phyloP scores from a whole-genome alignment of 37 sponge, comb jelly and placozoan genomes.

The Crambe crambe region DNA sequence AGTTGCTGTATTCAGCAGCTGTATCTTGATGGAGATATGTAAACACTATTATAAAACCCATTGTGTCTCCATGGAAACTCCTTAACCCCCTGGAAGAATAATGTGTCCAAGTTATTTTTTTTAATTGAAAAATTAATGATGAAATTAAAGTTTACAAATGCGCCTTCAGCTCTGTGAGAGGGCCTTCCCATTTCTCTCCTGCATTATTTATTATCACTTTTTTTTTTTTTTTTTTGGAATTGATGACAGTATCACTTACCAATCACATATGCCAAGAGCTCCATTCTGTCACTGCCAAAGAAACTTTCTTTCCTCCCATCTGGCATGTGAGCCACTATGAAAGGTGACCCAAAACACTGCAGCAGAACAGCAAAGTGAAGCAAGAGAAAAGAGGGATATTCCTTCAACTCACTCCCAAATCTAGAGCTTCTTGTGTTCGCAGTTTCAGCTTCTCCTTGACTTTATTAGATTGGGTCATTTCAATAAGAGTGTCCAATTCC shows the following conservation, averaged over 20 bases:
- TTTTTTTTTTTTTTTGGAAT: neutral
- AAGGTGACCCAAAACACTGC: slow-evolving; percentile 79
- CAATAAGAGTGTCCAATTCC: slow-evolving; percentile 33
- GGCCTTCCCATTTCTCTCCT: slow-evolving; percentile 74
- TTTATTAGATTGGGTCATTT: neutral
- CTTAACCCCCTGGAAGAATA: too few relatives aligned
- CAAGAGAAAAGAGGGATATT: slow-evolving; percentile 6
- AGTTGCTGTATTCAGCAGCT: too few relatives aligned
- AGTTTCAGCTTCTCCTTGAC: slow-evolving; percentile 55
- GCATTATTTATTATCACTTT: neutral
- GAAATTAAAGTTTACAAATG: neutral
- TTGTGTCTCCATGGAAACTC: too few relatives aligned
- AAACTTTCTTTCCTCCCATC: slow-evolving; percentile 44
- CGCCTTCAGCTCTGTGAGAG: slow-evolving; percentile 39
- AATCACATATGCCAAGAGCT: slow-evolving; percentile 53
- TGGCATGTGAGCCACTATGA: slow-evolving; percentile 52
- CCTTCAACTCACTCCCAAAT: slow-evolving; percentile 52
- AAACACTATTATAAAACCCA: neutral
- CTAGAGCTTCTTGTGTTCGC: slow-evolving; percentile 73
- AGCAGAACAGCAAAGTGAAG: neutral
- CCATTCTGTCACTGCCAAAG: slow-evolving; percentile 70
- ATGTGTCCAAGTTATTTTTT: too few relatives aligned
- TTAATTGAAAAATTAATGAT: too few relatives aligned
- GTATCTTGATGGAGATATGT: neutral
- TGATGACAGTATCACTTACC: slow-evolving; percentile 33